Evolutionary conservation across 2,113 vertebrate genomes (phyloP), one percentile per base, ranked within the genome.

Genomic region (Spea bombifrons): DNA sequence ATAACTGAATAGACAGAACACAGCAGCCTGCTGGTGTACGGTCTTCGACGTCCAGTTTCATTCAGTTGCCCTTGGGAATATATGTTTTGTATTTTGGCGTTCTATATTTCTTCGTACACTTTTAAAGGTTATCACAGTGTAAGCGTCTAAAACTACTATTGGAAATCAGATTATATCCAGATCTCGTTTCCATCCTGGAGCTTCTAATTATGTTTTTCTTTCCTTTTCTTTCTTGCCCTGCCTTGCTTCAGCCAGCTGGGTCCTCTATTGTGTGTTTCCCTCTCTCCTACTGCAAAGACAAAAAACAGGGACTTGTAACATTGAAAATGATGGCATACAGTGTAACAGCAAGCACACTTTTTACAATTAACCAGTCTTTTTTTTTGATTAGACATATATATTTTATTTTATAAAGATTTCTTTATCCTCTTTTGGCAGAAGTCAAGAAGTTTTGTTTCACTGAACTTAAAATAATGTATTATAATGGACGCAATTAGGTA

Each of bases 1-100:
- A 80, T 84, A 86, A 83, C 83, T 85, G 66, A 75, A 81, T 81
- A 30, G 71, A 85, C 73, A 87, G 84, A 84, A 79, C 82, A 59
- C 9, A 43, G 86, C 82, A 83, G 79, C 76, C 76, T 86, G 69
- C 78, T 88, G 84, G 59, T 79, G 82, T 83, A 88, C 0, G 30
- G 87, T 1, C 68, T 82, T 46, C 73, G 70, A 78, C 76, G 63
- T 53, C 52, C 71, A 1, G 57, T 73, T 76, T 80, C 64, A 73
- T 57, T 83, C 63, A 75, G 83, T 80, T 84, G 83, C 77, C 9
- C 10, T 55, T 72, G 30, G 65, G 12, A 1, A 49, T 49, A 1
- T 4, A 5, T 9, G 4, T 78, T 72, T 71, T 66, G 16, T 43
- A 4, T 4, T 47, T 81, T 55, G 75, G 66, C 16, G 53, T 8